Base-by-base conservation (phyloP, 37 sponge, comb jelly and placozoan species). In the Aphrocallistes beatrix region DNA sequence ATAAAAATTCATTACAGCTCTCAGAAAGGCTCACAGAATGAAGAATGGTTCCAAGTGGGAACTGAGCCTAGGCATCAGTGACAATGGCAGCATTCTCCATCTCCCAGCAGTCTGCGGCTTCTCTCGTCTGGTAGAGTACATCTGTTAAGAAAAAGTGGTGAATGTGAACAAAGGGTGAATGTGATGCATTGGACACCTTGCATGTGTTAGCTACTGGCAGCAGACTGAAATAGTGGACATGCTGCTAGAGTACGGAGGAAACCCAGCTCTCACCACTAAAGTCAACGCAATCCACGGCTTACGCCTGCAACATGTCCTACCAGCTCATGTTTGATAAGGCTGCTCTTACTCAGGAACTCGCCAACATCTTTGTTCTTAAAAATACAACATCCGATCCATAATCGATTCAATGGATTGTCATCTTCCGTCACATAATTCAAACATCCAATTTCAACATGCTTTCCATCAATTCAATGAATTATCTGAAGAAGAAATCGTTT, bases 201-300 rank as follows among this genome's bases (percentile, higher is more conserved):
- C n/a, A n/a, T n/a, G n/a, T n/a, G 75, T 30, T 60, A 60, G 75
- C 34, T 60, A 60, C 75, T 60, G 75, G 75, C 75, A 60, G 34
- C 34, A 60, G 28, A 60, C 28, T 13, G 75, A 60, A 6, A 60
- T 60, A 8, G 34, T 60, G 75, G 75, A 60, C 3, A 30, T 60
- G 75, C 34, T 60, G 75, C n/a, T 60, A 13, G n/a, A 6, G n/a
- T 30, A 60, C 75, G 75, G 75, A 60, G 75, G 28, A 6, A 60
- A 60, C 21, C 75, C 75, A 32, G 10, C 28, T 60, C n/a, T 60
- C 28, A 30, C n/a, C n/a, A 60, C 75, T 19, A 60, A 60, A 60
- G 75, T 60, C n/a, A n/a, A n/a, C n/a, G n/a, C n/a, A n/a, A n/a
- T n/a, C n/a, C n/a, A n/a, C n/a, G n/a, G n/a, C n/a, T n/a, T n/a